Evolutionary conservation across 2,888 invertebrate genomes (phyloP).

Genomic region (Chrysotoxum bicinctum): DNA sequence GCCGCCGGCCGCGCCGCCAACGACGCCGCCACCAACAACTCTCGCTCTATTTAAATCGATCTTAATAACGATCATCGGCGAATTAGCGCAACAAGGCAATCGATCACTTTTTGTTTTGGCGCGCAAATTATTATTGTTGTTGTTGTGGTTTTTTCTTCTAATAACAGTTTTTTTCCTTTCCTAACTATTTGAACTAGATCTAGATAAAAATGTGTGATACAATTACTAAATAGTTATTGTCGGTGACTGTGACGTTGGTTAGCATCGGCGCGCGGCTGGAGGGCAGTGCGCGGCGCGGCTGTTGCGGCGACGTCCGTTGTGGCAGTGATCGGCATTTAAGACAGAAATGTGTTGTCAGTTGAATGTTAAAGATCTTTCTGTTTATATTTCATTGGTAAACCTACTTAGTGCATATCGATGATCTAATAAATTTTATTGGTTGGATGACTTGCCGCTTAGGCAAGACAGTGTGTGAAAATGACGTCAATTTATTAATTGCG

Average conservation of each 20-base stretch:
- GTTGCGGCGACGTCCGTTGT: not conserved
- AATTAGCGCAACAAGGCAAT: conserved; percentile 55
- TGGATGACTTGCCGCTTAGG: conserved; percentile 42
- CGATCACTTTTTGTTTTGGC: conserved; percentile 64
- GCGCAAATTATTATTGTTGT: conserved; percentile 45
- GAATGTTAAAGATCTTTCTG: conserved; percentile 53
- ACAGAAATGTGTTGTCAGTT: conserved; percentile 60
- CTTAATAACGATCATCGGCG: conserved; percentile 43
- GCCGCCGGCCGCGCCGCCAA: not conserved
- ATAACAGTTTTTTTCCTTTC: conserved; percentile 11
- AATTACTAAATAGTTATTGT: conserved; percentile 53
- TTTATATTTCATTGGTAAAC: conserved; percentile 1
- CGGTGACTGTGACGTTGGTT: conserved; percentile 14
- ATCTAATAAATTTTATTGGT: conserved; percentile 58
- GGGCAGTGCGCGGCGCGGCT: not conserved
- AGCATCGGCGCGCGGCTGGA: not conserved
- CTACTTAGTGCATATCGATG: conserved; percentile 49
- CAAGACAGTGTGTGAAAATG: conserved; percentile 50
- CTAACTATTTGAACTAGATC: conserved; percentile 43
- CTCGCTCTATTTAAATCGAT: conserved; percentile 40
- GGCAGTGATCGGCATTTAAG: conserved; percentile 24
- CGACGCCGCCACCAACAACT: not conserved
- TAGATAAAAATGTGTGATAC: conserved; percentile 67
- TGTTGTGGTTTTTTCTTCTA: not conserved
- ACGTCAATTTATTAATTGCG: conserved; percentile 65